phyloP scores from a whole-genome alignment of 2,113 vertebrate species.

The Tetrao urogallus region DNA sequence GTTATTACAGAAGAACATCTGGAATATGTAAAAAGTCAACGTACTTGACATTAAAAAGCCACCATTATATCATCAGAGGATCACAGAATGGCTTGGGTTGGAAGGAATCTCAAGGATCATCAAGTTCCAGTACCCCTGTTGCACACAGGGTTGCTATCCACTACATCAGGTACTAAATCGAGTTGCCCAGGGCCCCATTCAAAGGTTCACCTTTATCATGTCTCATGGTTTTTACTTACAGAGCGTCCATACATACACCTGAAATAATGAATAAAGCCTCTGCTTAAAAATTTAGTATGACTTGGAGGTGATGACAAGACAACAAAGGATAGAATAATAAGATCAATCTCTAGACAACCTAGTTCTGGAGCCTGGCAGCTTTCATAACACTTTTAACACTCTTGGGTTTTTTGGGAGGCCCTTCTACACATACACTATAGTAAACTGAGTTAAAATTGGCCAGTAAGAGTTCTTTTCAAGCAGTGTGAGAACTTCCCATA shows the following conservation, averaged over 20 bases:
- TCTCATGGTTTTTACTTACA: background rate
- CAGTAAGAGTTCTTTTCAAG: background rate
- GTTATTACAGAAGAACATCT: background rate
- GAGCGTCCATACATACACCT: background rate
- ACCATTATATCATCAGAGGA: background rate
- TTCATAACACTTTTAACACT: background rate
- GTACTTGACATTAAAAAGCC: background rate
- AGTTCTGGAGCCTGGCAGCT: background rate
- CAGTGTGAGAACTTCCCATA: background rate
- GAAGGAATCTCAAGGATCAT: too few relatives aligned
- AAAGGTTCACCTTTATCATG: background rate
- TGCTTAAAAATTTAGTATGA: background rate
- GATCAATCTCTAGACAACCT: background rate
- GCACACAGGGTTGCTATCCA: too few relatives aligned
- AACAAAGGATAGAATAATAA: background rate
- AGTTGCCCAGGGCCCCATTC: too few relatives aligned
- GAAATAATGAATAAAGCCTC: background rate
- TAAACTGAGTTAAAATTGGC: background rate
- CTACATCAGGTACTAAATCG: too few relatives aligned
- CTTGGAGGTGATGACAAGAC: background rate
- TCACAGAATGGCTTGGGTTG: too few relatives aligned
- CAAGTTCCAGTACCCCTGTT: too few relatives aligned
- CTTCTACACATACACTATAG: background rate
- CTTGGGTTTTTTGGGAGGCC: background rate
- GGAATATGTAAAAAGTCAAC: background rate